Evolutionary conservation across 1,140 invertebrate genomes (phyloP).

Genomic region (Drosophila fuyamai): DNA sequence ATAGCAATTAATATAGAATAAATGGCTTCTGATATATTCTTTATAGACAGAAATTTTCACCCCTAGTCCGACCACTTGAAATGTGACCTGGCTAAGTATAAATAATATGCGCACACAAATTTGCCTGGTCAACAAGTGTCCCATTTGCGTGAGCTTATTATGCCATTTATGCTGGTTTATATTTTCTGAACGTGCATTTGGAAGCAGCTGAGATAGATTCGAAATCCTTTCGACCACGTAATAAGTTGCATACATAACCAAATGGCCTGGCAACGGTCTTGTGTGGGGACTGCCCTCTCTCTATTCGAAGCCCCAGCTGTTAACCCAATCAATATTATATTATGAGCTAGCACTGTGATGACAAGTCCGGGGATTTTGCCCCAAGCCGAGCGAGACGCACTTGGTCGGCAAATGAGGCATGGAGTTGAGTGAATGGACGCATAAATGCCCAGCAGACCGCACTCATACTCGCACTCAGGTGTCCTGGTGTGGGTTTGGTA

Average conservation of each 20-base stretch:
- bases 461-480: conserved; percentile 35
- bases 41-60: not conserved
- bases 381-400: conserved; percentile 50
- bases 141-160: conserved; percentile 23
- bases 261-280: conserved; percentile 26
- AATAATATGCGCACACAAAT: not conserved
- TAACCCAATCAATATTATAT: conserved; percentile 66
- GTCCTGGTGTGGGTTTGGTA: conserved; percentile 14
- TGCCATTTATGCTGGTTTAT: not conserved
- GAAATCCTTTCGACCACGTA: conserved; percentile 23
- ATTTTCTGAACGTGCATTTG: conserved; percentile 30
- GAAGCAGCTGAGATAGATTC: conserved; percentile 25
- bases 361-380: conserved; percentile 22
- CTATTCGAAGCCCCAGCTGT: conserved; percentile 14
- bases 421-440: conserved; percentile 20
- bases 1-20: too few species aligned
- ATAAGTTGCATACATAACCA: conserved; percentile 48
- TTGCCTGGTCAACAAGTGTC: conserved; percentile 26
- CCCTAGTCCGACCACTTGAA: conserved; percentile 4
- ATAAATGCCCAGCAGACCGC: conserved; percentile 38
- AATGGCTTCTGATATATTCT: too few species aligned
- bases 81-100: not conserved
- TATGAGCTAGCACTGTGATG: conserved; percentile 40
- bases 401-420: conserved; percentile 43
- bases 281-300: not conserved